These are phyloP conservation scores for Ericerus pela DNA, from an alignment of 1,140 invertebrate genomes.

Conservation along the genomic window DNA sequence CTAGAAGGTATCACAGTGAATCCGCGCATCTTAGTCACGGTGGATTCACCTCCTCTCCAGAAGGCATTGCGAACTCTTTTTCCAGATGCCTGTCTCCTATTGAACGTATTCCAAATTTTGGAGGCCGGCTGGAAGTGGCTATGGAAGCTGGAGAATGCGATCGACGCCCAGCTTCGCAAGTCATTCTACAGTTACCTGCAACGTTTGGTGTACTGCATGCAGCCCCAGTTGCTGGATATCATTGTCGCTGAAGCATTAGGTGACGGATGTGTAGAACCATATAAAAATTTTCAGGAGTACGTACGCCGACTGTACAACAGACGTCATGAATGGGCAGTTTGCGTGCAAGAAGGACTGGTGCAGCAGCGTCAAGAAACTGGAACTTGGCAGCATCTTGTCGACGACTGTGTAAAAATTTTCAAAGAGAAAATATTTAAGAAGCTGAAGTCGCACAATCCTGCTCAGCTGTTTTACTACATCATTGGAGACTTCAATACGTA, in stretches of 20 bases:
- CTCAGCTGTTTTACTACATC: not conserved
- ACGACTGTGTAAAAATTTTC: not conserved
- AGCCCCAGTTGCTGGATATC: not conserved
- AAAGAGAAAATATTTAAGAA: conserved; percentile 6
- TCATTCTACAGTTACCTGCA: conserved; percentile 1
- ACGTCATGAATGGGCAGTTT: not conserved
- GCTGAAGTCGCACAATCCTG: not conserved
- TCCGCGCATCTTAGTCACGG: not conserved
- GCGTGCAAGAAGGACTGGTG: not conserved
- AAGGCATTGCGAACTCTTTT: not conserved
- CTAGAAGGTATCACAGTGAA: not conserved
- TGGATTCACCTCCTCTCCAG: not conserved
- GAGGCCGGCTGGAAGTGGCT: conserved; percentile 1
- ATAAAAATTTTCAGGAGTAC: not conserved
- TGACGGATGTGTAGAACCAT: not conserved
- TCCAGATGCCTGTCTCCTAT: not conserved
- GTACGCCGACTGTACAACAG: not conserved
- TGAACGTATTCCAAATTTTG: not conserved
- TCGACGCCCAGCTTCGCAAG: not conserved
- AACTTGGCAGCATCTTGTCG: too few relatives aligned
- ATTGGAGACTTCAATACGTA: not conserved
- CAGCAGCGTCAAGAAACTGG: not conserved
- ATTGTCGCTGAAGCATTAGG: not conserved
- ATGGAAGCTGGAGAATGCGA: not conserved
- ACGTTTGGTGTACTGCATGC: not conserved